These are phyloP conservation scores for Kryptopterus vitreolus DNA, from an alignment of 2,797 vertebrate genomes.

Conservation along the genomic window DNA sequence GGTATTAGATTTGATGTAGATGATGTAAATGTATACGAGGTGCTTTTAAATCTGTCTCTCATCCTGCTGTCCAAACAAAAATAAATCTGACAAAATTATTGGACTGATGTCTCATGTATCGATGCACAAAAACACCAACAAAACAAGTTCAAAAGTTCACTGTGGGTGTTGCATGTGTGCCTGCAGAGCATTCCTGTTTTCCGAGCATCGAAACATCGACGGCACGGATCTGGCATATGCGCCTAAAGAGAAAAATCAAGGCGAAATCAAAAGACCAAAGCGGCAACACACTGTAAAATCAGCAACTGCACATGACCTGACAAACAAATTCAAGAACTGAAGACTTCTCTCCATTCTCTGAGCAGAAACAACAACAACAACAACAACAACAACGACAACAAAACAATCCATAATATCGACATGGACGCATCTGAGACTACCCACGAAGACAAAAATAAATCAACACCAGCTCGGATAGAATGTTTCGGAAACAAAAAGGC, in stretches of 20 bases:
- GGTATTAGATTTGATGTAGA: background rate
- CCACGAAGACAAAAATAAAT: conserved; percentile 17
- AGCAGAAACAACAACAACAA: background rate
- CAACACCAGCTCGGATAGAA: background rate
- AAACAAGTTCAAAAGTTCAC: conserved; percentile 1
- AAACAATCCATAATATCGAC: conserved; percentile 16
- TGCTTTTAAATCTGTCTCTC: background rate
- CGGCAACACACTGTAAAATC: background rate
- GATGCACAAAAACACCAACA: background rate
- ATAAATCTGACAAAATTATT: background rate
- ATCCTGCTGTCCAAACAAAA: background rate
- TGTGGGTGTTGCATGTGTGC: background rate
- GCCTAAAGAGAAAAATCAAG: conserved; percentile 13
- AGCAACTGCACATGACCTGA: background rate
- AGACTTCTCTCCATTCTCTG: background rate
- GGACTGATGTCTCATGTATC: background rate
- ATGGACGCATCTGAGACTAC: conserved; percentile 1
- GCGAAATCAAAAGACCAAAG: background rate
- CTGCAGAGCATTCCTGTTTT: background rate
- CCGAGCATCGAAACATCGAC: background rate
- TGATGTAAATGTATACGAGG: background rate
- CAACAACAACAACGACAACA: background rate
- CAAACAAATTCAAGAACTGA: background rate
- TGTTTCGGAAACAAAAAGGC: background rate
- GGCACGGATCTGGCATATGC: background rate